phyloP scores from a whole-genome alignment of 2,797 vertebrate genomes.

The Sebastes nivosus region DNA sequence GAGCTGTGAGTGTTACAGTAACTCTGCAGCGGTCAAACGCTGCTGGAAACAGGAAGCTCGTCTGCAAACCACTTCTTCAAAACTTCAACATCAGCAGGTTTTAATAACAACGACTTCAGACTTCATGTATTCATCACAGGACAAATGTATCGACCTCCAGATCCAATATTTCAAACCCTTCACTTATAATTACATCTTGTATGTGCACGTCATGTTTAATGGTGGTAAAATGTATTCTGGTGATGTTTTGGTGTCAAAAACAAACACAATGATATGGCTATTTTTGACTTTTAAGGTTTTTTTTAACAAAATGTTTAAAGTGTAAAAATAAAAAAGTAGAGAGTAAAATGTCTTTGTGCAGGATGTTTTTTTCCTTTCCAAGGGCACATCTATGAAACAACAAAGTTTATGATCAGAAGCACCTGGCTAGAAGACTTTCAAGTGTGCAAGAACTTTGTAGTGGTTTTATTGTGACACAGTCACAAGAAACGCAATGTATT shows the following conservation, averaged over 20 bases:
- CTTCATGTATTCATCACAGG: background rate
- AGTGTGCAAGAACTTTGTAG: background rate
- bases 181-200: background rate
- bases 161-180: background rate
- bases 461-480: background rate
- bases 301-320: background rate
- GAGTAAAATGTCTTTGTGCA: background rate
- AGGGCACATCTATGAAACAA: too few relatives aligned
- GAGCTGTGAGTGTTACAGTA: background rate
- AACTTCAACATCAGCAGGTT: constrained; percentile 17
- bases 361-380: too few relatives aligned
- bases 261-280: background rate
- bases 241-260: background rate
- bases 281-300: background rate
- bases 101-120: background rate
- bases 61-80: constrained; percentile 38
- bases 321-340: background rate
- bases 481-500: too few relatives aligned
- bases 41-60: constrained; percentile 29
- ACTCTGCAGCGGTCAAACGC: background rate
- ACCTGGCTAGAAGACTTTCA: background rate
- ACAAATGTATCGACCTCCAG: background rate
- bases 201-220: background rate
- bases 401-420: background rate
- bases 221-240: background rate